phyloP scores from a whole-genome alignment of 2,888 invertebrate genomes.

The Harpalus rubripes region DNA sequence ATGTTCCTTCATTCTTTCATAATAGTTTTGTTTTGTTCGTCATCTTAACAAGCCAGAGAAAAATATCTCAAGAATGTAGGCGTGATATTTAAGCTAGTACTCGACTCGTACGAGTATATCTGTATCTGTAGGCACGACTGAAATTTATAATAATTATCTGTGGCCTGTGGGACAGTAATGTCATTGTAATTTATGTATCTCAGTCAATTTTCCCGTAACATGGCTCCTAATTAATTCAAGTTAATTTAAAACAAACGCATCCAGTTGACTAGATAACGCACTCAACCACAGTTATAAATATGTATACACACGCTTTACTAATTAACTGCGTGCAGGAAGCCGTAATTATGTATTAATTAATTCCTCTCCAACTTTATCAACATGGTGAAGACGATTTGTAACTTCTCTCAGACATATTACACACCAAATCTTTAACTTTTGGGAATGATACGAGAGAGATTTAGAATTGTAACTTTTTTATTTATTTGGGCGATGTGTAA shows the following conservation, averaged over 20 bases:
- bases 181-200: conserved; percentile 49
- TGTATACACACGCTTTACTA: conserved; percentile 47
- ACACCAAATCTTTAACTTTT: too few species aligned
- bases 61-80: background rate
- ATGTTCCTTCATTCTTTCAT: background rate
- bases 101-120: background rate
- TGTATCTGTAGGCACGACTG: background rate
- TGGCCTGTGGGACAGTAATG: conserved; percentile 36
- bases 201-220: conserved; percentile 30
- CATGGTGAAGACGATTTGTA: background rate
- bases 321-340: conserved; percentile 32
- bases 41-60: background rate
- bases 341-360: conserved; percentile 47
- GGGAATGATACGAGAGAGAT: too few species aligned
- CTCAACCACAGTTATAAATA: conserved; percentile 31
- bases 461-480: too few species aligned
- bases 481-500: too few species aligned
- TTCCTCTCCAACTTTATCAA: conserved; percentile 7
- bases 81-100: background rate
- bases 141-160: conserved; percentile 45
- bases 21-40: background rate
- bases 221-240: conserved; percentile 40
- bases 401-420: too few species aligned
- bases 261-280: conserved; percentile 21
- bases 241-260: conserved; percentile 52